A percentile compares a stretch with the other conserved stretches of the same genome.
phyloP scores from a whole-genome alignment of 2,113 vertebrate species.

The Ifrita kowaldi region DNA sequence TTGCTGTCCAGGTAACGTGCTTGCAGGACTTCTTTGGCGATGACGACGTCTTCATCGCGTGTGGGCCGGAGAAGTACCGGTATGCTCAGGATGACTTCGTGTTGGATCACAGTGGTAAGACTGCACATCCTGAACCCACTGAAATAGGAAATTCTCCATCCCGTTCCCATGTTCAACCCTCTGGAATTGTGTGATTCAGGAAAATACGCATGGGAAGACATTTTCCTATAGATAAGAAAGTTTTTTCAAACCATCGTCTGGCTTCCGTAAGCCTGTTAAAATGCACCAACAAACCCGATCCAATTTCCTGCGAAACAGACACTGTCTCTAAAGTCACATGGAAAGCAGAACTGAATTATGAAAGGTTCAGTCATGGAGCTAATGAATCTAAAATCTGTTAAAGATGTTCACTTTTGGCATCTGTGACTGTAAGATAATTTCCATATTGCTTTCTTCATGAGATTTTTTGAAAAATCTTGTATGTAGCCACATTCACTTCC shows the following conservation, averaged over 20 bases:
- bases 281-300: background rate
- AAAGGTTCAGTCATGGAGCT: background rate
- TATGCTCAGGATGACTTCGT: slow-evolving; percentile 98
- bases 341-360: background rate
- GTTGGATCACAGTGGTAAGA: slow-evolving; percentile 95
- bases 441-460: background rate
- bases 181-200: background rate
- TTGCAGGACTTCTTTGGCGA: slow-evolving; percentile 98
- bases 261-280: background rate
- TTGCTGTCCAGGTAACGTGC: slow-evolving; percentile 80
- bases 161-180: accelerated
- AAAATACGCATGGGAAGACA: background rate
- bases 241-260: background rate
- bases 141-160: background rate
- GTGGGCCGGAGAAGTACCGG: slow-evolving; percentile 93
- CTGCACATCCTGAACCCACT: slow-evolving; percentile 23
- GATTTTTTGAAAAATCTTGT: background rate
- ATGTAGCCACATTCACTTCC: accelerated
- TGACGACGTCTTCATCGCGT: slow-evolving; percentile 96
- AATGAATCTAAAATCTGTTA: background rate
- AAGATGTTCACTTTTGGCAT: background rate
- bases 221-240: background rate
- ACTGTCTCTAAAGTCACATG: background rate
- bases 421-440: background rate
- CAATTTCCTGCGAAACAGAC: background rate